Evolutionary conservation across 2,888 invertebrate species (phyloP).

Genomic region (Sphaeridia pumilis): DNA sequence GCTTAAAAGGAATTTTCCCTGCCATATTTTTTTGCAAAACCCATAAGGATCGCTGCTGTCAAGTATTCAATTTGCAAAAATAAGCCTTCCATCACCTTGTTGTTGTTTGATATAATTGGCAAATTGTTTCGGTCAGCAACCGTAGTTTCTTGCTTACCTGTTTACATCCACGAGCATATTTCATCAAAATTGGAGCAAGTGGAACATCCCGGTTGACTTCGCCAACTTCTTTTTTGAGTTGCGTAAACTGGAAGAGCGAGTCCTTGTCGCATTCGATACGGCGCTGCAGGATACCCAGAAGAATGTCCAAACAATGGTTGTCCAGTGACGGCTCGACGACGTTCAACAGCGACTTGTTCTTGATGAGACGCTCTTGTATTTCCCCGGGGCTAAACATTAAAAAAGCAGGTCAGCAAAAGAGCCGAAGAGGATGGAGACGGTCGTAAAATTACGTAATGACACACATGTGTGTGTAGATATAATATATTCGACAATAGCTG

Average conservation of each 20-base stretch:
- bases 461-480: neutral
- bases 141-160: conserved; percentile 43
- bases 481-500: neutral
- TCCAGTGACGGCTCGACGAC: conserved; percentile 58
- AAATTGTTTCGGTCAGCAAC: neutral
- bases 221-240: conserved; percentile 31
- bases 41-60: neutral
- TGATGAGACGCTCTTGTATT: conserved; percentile 78
- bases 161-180: conserved; percentile 44
- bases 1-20: neutral
- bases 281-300: conserved; percentile 56
- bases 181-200: conserved; percentile 47
- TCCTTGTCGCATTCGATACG: conserved; percentile 86
- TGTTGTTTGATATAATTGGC: neutral
- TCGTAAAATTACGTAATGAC: no score
- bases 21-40: neutral
- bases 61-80: neutral
- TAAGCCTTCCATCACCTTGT: neutral
- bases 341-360: conserved; percentile 75
- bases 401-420: neutral
- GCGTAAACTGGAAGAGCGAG: conserved; percentile 55
- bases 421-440: no score
- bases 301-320: conserved; percentile 65
- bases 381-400: conserved; percentile 45
- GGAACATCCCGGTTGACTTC: conserved; percentile 48